A percentile compares a stretch with the other conserved stretches of the same genome.
Conservation (phyloP, 2,797 vertebrate species). For the Oreochromis grahami region DNA sequence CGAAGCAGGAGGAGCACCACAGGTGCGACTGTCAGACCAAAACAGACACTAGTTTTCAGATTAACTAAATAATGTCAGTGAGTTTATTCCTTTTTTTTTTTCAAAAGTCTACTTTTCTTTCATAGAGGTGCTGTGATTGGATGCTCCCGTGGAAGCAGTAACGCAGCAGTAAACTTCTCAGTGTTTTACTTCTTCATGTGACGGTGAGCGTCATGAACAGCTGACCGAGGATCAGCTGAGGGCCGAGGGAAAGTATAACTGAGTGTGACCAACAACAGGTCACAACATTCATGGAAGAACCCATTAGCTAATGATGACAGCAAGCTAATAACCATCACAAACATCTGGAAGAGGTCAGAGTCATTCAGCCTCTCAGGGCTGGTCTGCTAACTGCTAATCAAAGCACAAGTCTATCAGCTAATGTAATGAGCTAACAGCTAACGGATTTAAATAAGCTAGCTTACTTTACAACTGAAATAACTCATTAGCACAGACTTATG, state of each 20-base stretch:
- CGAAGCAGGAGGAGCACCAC: too few species aligned
- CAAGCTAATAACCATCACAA: background rate
- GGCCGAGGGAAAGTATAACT: background rate
- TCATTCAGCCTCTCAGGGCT: background rate
- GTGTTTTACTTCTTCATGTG: background rate
- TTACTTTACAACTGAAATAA: background rate
- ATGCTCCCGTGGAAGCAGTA: background rate
- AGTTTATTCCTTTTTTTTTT: background rate
- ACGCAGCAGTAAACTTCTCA: background rate
- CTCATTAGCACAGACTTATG: background rate
- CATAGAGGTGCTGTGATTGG: background rate
- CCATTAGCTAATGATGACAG: background rate
- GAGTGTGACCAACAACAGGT: background rate
- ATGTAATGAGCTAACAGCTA: accelerated
- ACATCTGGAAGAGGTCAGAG: background rate
- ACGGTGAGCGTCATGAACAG: background rate
- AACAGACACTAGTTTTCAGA: background rate
- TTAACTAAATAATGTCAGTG: background rate
- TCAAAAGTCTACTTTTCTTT: background rate
- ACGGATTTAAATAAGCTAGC: background rate
- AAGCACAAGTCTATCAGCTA: background rate
- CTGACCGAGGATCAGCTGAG: background rate
- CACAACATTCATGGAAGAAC: background rate
- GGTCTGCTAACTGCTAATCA: background rate
- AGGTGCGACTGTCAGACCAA: background rate